Base-by-base conservation (phyloP, 64 coral and sea anemone species). In the Pocillopora damicornis region DNA sequence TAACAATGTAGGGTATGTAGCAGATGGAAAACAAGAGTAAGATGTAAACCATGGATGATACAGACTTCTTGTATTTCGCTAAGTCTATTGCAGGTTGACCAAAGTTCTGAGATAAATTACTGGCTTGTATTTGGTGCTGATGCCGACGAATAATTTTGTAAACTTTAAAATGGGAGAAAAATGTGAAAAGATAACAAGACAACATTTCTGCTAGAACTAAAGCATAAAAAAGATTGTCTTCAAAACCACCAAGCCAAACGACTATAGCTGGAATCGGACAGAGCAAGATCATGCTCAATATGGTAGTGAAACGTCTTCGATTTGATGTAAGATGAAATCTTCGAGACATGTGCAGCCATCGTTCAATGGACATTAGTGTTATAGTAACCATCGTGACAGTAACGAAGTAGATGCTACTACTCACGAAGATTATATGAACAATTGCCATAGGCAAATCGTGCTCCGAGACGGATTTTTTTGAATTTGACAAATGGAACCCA, bases 1-100 rank as follows among this genome's bases (percentile, higher is more conserved):
- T 2, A 26, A 22, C n/a, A 17, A 77, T 6, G 9, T 20, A 22
- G 15, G 75, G 75, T 14, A 77, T 0, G 15, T 57, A 77, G 22
- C 37, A 17, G 6, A 56, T 51, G 22, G 45, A 77, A 15, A 77
- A 77, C 22, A 77, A 20, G 1, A 16, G 13, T 22, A 77, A 57
- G 10, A 77, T 77, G 14, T 77, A 77, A 14, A 77, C 37, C 15
- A 77, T 77, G 1, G 75, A 57, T 2, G 17, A 20, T 14, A 77
- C 75, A 77, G 75, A 77, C 51, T 56, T 77, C 16, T 77, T 77
- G 75, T 57, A 77, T 36, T 77, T 77, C 75, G 6, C 17, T 16
- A 77, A 9, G 75, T 77, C 16, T 36, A 77, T 57, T 18, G 75
- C 75, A 56, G 36, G 37, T 77, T 56, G 75, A 22, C 34, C 66